Evolutionary conservation across 2,888 invertebrate species (phyloP), one percentile per base, ranked within the genome.

Genomic region (Macrophya annulata): DNA sequence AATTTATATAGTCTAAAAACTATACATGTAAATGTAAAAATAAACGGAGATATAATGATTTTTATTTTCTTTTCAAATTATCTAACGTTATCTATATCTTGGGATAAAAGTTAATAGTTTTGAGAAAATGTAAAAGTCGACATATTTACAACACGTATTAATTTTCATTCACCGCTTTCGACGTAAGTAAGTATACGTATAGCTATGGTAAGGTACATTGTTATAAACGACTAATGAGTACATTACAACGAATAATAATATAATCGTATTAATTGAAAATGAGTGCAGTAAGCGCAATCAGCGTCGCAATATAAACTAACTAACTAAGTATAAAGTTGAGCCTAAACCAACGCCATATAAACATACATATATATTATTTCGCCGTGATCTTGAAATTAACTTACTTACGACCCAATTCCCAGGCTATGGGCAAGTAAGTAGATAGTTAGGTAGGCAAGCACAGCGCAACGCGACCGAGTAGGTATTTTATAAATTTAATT

Each of bases 321-420:
- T n/a, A 6, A 8, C 55, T 31, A n/a, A 55, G n/a, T 55, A 55
- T 77, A 55, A 37, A 37, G 77, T 37, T 81, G 81, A 43, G n/a
- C 37, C 62, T 62, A 83, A 83, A 51, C 51, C 40, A n/a, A 48
- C 51, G 68, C 62, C 48, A 31, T 88, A 89, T 31, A 31, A 2
- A 31, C 3, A 31, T 31, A 31, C 88, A 89, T 31, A 31, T 31
- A 31, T 31, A 31, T 31, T 55, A 55, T 55, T 8, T n/a, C 86
- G 85, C 89, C 90, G 77, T 90, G 90, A 90, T 91, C 90, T 91
- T 91, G 91, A 90, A 91, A 90, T 88, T 86, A 88, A 87, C 86
- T 65, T 83, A 83, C 89, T 55, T 55, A 55, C 89, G 89, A 87
- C 91, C 90, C 86, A 88, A 85, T 90, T 90, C 90, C 85, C 90